These are phyloP conservation scores for Thaumetopoea pityocampa DNA, from an alignment of 1,140 invertebrate genomes.

Conservation along the genomic window DNA sequence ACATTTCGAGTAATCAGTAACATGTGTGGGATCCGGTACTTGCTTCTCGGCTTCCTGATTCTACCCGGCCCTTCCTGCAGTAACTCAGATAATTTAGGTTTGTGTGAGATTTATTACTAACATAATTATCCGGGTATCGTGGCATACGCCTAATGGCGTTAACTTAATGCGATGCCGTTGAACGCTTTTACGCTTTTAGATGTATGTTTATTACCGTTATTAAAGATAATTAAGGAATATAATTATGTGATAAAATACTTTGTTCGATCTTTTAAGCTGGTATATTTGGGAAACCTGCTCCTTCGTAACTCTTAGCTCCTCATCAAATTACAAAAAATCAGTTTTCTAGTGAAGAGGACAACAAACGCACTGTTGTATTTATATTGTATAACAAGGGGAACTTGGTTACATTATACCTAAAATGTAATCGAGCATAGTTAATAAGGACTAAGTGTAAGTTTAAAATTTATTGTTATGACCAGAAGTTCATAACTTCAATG, in stretches of 20 bases:
- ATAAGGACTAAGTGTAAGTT: no score
- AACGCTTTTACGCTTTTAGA: constrained; percentile 14
- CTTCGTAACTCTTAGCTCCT: no score
- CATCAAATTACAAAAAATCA: no score
- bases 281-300: no score
- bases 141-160: constrained; percentile 28
- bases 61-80: constrained; percentile 44
- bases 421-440: no score
- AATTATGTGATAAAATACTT: constrained; percentile 13
- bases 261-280: neutral
- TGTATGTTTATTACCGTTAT: constrained; percentile 19
- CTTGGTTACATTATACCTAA: no score
- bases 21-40: constrained; percentile 33
- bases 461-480: no score
- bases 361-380: no score
- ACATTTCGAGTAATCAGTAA: constrained; percentile 19
- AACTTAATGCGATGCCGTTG: constrained; percentile 25
- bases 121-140: constrained; percentile 34
- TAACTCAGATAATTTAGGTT: constrained; percentile 61
- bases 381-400: no score
- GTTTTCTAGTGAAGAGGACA: no score
- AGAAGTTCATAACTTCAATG: no score
- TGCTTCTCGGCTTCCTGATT: constrained; percentile 37
- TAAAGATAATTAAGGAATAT: no score
- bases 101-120: constrained; percentile 45